Percentiles rank a stretch among this genome's conserved stretches.
Conservation (phyloP, 2,113 vertebrate species). For the Alouatta palliata region DNA sequence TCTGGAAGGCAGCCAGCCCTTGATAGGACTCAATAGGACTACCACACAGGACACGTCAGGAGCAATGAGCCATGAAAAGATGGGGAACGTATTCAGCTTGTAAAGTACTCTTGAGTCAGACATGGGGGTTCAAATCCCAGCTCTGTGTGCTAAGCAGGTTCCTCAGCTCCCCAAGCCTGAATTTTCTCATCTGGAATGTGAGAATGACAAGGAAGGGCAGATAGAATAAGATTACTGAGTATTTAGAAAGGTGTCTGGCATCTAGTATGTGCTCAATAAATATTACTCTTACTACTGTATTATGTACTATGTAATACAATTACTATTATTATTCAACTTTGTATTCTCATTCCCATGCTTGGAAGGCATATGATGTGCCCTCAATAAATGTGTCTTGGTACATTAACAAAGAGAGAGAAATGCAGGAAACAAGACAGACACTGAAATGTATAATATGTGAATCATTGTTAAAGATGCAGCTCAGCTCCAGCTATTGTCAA, state of each 20-base stretch:
- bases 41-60: not conserved
- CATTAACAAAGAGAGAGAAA: conserved; percentile 37
- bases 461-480: conserved; percentile 40
- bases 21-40: accelerated
- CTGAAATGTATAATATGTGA: conserved; percentile 46
- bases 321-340: not conserved
- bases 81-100: not conserved
- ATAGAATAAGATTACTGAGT: not conserved
- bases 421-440: conserved; percentile 48
- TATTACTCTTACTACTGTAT: not conserved
- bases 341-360: not conserved
- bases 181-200: conserved; percentile 36
- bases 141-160: not conserved
- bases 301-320: not conserved
- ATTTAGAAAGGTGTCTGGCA: not conserved
- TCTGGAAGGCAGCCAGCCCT: not conserved
- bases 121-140: not conserved
- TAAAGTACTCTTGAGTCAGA: not conserved
- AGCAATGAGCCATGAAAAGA: not conserved
- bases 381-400: conserved; percentile 26
- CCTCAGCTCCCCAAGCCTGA: not conserved
- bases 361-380: not conserved
- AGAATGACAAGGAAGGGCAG: not conserved
- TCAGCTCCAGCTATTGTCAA: not conserved
- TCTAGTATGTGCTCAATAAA: conserved; percentile 21